Conservation (phyloP, 2,113 vertebrate genomes). For the Charina bottae region DNA sequence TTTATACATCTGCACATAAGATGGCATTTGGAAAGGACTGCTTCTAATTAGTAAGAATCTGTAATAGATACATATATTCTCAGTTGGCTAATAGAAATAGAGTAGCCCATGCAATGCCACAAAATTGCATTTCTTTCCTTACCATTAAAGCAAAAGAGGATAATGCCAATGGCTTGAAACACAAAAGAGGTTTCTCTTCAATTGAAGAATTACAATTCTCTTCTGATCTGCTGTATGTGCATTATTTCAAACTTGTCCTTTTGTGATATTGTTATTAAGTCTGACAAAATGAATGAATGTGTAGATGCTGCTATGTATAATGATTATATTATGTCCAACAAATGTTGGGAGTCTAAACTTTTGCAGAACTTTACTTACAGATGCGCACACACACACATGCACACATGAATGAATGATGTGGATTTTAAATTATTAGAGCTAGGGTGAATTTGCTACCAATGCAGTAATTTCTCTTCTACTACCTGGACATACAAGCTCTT, state of each 20-base stretch:
- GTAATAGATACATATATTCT: neutral
- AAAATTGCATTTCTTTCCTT: neutral
- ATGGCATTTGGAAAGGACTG: rapidly evolving
- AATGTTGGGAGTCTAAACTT: neutral
- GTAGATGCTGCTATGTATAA: neutral
- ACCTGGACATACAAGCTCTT: neutral
- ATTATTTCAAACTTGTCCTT: constrained; percentile 20
- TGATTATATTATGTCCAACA: neutral
- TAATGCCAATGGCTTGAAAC: neutral
- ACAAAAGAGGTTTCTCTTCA: rapidly evolving
- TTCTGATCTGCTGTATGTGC: rapidly evolving
- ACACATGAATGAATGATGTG: neutral
- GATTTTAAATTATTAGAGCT: constrained; percentile 27
- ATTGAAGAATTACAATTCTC: rapidly evolving
- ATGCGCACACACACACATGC: neutral
- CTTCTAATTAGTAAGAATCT: constrained; percentile 5
- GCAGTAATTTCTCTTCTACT: constrained; percentile 23
- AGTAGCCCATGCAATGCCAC: neutral
- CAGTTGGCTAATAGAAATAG: rapidly evolving
- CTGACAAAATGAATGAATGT: neutral
- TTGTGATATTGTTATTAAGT: neutral
- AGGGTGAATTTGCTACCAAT: neutral
- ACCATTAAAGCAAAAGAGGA: neutral
- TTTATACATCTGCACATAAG: neutral
- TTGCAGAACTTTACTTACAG: rapidly evolving